Evolutionary conservation across 2,888 invertebrate species (phyloP).

Genomic region (Choristoneura rosaceana): DNA sequence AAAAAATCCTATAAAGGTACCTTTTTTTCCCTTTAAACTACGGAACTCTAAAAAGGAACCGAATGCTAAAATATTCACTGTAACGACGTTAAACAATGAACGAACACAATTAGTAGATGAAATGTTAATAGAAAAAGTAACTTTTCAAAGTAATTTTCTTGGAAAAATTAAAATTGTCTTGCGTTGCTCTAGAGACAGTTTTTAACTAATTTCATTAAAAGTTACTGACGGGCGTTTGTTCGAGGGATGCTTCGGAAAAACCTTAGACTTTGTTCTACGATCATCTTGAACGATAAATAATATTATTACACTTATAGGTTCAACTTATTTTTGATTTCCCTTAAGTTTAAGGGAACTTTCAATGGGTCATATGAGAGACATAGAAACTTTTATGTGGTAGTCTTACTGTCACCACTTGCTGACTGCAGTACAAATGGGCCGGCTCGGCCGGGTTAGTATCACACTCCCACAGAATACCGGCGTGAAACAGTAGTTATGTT

Average conservation of each 20-base stretch:
- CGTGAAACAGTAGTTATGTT: no score
- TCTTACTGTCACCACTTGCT: no score
- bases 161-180: constrained; percentile 32
- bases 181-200: constrained; percentile 23
- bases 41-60: not conserved
- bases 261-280: not conserved
- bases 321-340: no score
- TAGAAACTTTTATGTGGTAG: no score
- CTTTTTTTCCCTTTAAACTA: no score
- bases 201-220: constrained; percentile 40
- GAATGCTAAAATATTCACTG: not conserved
- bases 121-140: constrained; percentile 23
- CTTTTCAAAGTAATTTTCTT: constrained; percentile 27
- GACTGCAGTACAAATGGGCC: no score
- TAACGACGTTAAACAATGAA: not conserved
- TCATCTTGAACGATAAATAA: not conserved
- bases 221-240: constrained; percentile 25
- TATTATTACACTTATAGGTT: no score
- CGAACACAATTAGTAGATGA: constrained; percentile 1
- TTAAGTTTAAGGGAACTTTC: no score
- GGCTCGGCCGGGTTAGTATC: no score
- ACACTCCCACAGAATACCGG: no score
- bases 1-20: no score
- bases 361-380: no score
- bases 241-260: constrained; percentile 17